phyloP scores from a whole-genome alignment of 1,140 invertebrate species.

The Procambarus virginalis region DNA sequence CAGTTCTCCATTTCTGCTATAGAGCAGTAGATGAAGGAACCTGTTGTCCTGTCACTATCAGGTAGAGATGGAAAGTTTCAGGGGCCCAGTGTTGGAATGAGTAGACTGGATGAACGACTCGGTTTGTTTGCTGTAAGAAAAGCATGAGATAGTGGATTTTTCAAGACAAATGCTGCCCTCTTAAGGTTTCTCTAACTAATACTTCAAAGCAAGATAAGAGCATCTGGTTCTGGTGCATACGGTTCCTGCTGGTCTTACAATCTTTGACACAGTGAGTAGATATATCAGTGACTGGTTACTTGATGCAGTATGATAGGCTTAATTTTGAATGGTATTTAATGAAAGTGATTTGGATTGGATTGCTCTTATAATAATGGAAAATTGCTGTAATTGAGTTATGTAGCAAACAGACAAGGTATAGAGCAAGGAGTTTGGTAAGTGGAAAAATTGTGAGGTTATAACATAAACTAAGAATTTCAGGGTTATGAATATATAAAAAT shows the following conservation, averaged over 20 bases:
- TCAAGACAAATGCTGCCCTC: constrained; percentile 2
- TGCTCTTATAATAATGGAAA: too few relatives aligned
- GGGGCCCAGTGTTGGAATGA: background rate
- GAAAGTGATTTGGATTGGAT: too few relatives aligned
- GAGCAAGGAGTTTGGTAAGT: too few relatives aligned
- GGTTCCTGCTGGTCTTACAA: constrained; percentile 1
- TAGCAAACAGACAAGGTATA: too few relatives aligned
- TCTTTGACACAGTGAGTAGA: background rate
- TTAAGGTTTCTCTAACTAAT: constrained; percentile 3
- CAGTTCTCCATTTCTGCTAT: constrained; percentile 5
- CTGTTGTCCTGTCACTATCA: background rate
- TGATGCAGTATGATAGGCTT: too few relatives aligned
- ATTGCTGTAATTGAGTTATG: too few relatives aligned
- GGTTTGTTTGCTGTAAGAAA: constrained; percentile 1
- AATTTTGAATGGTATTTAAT: too few relatives aligned
- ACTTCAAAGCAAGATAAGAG: background rate
- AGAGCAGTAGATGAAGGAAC: background rate
- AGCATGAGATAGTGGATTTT: background rate
- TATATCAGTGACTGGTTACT: constrained; percentile 4
- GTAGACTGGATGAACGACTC: background rate
- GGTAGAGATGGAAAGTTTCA: background rate
- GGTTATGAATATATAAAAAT: too few relatives aligned
- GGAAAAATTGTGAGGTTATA: too few relatives aligned
- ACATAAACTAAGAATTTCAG: too few relatives aligned
- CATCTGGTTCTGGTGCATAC: background rate